phyloP scores from a whole-genome alignment of 2,888 invertebrate species.

The Tachina lurida region DNA sequence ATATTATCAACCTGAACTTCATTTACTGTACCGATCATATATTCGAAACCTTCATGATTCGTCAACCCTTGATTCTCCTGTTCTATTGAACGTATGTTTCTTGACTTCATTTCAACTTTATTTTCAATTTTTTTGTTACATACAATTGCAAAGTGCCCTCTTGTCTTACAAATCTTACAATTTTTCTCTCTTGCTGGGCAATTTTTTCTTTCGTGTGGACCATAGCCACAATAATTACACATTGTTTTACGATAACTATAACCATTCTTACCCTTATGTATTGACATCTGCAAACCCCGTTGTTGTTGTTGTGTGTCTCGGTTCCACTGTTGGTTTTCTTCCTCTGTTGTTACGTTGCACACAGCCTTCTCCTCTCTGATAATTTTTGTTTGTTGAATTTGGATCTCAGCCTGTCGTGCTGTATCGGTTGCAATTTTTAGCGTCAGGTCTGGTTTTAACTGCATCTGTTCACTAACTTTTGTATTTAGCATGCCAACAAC shows the following conservation, averaged over 20 bases:
- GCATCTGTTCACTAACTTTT: slow-evolving; percentile 73
- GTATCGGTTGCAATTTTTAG: slow-evolving; percentile 31
- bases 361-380: not conserved
- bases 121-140: not conserved
- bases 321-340: not conserved
- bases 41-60: not conserved
- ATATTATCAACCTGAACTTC: not conserved
- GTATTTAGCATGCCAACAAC: slow-evolving; percentile 42
- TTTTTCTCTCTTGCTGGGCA: not conserved
- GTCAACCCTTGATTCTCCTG: not conserved
- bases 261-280: not conserved
- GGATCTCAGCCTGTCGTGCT: slow-evolving; percentile 36
- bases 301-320: no score
- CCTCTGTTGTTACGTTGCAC: not conserved
- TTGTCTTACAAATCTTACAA: not conserved
- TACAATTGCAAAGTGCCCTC: not conserved
- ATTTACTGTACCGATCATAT: not conserved
- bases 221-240: not conserved
- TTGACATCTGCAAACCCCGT: no score
- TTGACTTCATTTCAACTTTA: not conserved
- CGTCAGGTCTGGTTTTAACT: slow-evolving; percentile 74
- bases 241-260: not conserved
- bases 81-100: not conserved
- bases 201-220: not conserved
- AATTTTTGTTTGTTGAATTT: slow-evolving; percentile 18